phyloP scores from a whole-genome alignment of 2,113 vertebrate species.

The Gambusia affinis region DNA sequence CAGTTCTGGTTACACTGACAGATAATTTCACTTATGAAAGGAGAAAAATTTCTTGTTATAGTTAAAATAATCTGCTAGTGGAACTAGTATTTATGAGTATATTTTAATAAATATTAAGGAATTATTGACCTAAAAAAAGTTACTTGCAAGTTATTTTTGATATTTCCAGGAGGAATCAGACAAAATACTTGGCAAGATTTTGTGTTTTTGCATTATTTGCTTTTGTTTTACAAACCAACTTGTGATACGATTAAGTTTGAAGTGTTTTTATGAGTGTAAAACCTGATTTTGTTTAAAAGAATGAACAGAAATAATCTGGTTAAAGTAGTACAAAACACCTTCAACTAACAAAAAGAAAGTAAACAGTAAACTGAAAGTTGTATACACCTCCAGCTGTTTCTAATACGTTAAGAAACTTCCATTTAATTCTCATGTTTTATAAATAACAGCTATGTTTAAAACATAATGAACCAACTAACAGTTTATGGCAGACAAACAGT shows the following conservation, averaged over 20 bases:
- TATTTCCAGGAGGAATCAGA: too few relatives aligned
- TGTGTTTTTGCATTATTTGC: not conserved
- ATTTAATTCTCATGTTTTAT: not conserved
- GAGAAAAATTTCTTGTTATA: too few relatives aligned
- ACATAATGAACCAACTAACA: not conserved
- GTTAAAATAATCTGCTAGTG: too few relatives aligned
- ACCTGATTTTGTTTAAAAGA: not conserved
- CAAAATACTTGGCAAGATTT: too few relatives aligned
- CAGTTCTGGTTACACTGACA: too few relatives aligned
- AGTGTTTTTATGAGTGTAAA: not conserved
- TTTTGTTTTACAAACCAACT: not conserved
- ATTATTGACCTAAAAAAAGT: too few relatives aligned
- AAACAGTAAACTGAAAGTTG: not conserved
- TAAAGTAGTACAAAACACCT: not conserved
- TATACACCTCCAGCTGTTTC: not conserved
- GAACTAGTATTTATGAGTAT: too few relatives aligned
- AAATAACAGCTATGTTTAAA: not conserved
- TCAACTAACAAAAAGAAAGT: not conserved
- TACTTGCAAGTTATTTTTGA: too few relatives aligned
- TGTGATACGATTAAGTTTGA: not conserved
- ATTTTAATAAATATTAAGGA: too few relatives aligned
- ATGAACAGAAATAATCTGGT: not conserved
- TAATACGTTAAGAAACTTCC: not conserved
- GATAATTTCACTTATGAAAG: too few relatives aligned
- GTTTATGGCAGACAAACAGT: not conserved